Evolutionary conservation across 1,140 invertebrate genomes (phyloP).

Genomic region (Drosophila busckii): DNA sequence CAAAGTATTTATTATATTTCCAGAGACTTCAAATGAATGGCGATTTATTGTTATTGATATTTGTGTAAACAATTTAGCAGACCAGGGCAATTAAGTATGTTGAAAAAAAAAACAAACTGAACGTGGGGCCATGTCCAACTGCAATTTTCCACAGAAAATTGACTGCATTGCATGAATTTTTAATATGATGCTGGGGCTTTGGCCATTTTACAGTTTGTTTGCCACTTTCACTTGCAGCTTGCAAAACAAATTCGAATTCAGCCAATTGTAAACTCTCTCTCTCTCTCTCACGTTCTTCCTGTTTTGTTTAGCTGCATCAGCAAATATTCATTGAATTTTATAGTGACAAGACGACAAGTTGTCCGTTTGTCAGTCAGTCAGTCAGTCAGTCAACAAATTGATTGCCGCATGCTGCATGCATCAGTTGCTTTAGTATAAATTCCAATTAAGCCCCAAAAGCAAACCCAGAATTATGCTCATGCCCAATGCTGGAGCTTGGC

Average conservation of each 20-base stretch:
- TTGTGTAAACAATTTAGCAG: conserved; percentile 50
- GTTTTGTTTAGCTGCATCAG: conserved; percentile 14
- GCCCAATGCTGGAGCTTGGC: too few species aligned
- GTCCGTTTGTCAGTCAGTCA: conserved; percentile 39
- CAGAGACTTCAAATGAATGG: conserved; percentile 49
- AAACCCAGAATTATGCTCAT: too few species aligned
- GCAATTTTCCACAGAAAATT: conserved; percentile 33
- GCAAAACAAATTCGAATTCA: conserved; percentile 41
- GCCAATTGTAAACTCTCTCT: conserved; percentile 46
- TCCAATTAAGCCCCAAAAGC: too few species aligned
- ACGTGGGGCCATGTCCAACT: conserved; percentile 27
- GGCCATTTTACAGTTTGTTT: conserved; percentile 2
- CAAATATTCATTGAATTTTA: conserved; percentile 72
- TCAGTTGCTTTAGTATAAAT: conserved; percentile 33
- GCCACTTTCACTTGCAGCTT: conserved; percentile 38
- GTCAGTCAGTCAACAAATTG: conserved; percentile 39
- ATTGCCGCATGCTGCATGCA: conserved; percentile 38
- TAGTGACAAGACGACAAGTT: conserved; percentile 64
- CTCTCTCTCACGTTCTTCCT: not conserved
- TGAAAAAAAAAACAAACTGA: too few species aligned
- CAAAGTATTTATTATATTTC: conserved; percentile 40
- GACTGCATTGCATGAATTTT: conserved; percentile 50
- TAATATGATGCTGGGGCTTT: conserved; percentile 12
- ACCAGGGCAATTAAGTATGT: conserved; percentile 54
- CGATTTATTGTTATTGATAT: conserved; percentile 76